Evolutionary conservation across 2,888 invertebrate genomes (phyloP), one percentile per base, ranked within the genome.

Genomic region (Amblyteles armatorius): DNA sequence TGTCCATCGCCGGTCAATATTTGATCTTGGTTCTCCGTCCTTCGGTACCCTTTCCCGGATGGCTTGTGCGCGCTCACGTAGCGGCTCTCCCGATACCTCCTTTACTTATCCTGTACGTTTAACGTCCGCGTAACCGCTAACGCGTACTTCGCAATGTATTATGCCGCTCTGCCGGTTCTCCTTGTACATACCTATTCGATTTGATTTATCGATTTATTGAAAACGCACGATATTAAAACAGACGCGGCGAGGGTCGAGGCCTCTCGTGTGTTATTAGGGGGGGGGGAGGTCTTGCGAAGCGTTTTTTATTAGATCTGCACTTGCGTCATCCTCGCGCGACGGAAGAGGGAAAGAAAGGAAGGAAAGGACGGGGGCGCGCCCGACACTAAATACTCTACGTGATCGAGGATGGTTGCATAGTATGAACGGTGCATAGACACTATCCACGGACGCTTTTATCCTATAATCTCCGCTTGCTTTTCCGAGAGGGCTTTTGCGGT

Each of bases 301-400:
- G n/a, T 72, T 57, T 57, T 57, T 57, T 55, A 72, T 72, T 72
- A 55, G 72, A 40, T 57, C 72, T 22, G 57, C 72, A 72, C 57
- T 72, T 72, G 57, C 72, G 72, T 72, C 72, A 72, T 40, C 40
- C 36, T 26, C 13, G 22, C 22, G 72, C 72, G 55, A 50, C 7
- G 26, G 36, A 55, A 19, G 52, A 55, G 55, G 55, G 55, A 22
- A 72, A 52, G 72, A 55, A 22, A 55, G 36, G 72, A 40, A 57
- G 72, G 36, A 36, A 72, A 57, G 40, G 44, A 72, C 57, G 22
- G 19, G 40, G 72, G 72, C 57, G 72, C 72, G 72, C 40, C 57
- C 40, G 57, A 26, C 72, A 57, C 55, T 72, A 57, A 57, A 72
- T 57, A 57, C 13, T 57, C 22, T 57, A 57, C 72, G 57, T 72